Percentiles rank a stretch among this genome's conserved stretches.
phyloP scores from a whole-genome alignment of 2,797 vertebrate genomes.

The Falco columbarius region DNA sequence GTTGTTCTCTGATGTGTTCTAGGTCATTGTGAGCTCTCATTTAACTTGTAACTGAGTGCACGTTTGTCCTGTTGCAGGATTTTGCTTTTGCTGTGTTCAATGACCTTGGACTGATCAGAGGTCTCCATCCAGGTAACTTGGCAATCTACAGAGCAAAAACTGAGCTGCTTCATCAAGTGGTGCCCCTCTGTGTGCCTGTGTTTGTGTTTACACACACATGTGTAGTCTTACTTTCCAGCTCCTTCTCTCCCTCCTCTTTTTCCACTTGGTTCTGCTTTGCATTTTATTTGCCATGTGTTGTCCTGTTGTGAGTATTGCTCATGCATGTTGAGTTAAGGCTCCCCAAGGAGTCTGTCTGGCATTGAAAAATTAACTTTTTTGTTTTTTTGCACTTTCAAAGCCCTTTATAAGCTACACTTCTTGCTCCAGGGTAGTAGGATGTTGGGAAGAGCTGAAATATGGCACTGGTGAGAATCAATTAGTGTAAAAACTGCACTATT shows the following conservation, averaged over 20 bases:
- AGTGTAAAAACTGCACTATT: neutral
- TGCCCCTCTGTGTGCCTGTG: neutral
- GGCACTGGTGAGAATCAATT: conserved; percentile 22
- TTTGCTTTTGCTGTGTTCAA: neutral
- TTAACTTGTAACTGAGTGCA: neutral
- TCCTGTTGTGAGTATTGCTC: conserved; percentile 56
- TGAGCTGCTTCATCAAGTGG: neutral
- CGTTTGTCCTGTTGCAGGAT: neutral
- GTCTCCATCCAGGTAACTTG: neutral
- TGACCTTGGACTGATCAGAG: neutral
- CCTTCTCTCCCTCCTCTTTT: conserved; percentile 21
- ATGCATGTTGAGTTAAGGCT: conserved; percentile 49
- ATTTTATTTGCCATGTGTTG: conserved; percentile 40
- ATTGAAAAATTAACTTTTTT: conserved; percentile 26
- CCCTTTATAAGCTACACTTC: neutral
- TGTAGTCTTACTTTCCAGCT: neutral
- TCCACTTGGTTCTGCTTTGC: conserved; percentile 57
- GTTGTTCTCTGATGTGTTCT: neutral
- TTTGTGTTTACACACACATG: neutral
- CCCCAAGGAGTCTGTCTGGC: conserved; percentile 34
- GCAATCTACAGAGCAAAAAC: neutral
- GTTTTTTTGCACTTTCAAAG: conserved; percentile 1
- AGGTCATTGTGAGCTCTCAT: neutral
- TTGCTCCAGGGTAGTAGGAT: conserved; percentile 16
- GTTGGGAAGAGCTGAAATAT: conserved; percentile 34